phyloP scores from a whole-genome alignment of 2,888 invertebrate genomes.

The Eupithecia abbreviata region DNA sequence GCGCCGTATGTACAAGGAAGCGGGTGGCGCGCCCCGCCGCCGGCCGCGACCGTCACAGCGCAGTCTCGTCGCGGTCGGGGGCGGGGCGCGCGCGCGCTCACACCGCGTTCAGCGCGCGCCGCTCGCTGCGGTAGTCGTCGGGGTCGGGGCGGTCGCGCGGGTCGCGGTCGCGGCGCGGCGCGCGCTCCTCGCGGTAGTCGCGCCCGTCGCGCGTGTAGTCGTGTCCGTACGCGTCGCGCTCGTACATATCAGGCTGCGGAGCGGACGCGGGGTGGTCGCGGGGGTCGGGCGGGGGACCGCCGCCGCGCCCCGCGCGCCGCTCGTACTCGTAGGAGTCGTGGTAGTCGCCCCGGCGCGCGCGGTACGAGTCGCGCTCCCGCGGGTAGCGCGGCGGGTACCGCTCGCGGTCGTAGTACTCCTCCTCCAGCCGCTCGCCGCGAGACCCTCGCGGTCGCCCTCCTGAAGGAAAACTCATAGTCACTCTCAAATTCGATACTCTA shows the following conservation, averaged over 20 bases:
- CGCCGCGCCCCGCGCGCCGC: constrained; percentile 49
- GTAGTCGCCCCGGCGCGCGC: constrained; percentile 58
- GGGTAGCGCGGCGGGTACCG: constrained; percentile 63
- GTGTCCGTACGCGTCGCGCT: constrained; percentile 64
- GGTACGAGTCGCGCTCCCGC: constrained; percentile 57
- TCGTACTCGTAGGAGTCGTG: constrained; percentile 54
- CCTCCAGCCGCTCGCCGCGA: constrained; percentile 82
- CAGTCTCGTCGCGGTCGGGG: constrained; percentile 41
- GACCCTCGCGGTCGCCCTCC: constrained; percentile 77
- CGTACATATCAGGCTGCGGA: constrained; percentile 28
- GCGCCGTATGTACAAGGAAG: not conserved
- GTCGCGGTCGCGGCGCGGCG: constrained; percentile 55
- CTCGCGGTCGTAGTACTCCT: constrained; percentile 79
- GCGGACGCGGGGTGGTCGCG: constrained; percentile 54
- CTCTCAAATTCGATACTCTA: not conserved
- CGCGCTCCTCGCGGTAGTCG: constrained; percentile 47
- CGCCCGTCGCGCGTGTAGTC: constrained; percentile 41
- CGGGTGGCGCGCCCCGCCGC: constrained; percentile 8
- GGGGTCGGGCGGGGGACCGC: constrained; percentile 41
- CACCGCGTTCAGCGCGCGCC: constrained; percentile 89
- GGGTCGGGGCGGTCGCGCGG: constrained; percentile 52
- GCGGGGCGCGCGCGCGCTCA: constrained; percentile 61
- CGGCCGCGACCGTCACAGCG: constrained; percentile 28
- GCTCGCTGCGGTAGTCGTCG: constrained; percentile 73
- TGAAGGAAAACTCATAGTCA: constrained; percentile 41